Base-by-base conservation (phyloP, 1,140 invertebrate species). In the Drosophila lacteicornis region DNA sequence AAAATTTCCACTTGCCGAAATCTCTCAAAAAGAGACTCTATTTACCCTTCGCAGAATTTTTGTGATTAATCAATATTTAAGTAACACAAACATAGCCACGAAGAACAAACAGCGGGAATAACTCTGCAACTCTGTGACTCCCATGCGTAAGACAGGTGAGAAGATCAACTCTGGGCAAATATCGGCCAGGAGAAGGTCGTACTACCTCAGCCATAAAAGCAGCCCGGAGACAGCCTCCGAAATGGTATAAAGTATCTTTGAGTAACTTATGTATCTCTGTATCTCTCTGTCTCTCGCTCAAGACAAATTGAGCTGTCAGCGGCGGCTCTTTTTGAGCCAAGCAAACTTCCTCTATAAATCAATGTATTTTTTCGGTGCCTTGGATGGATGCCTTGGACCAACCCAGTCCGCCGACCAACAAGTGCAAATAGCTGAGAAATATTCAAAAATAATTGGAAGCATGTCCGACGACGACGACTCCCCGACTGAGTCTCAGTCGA, bases 251-350 rank as follows among this genome's bases (percentile, higher is more conserved):
- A 55, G 60, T 80, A 59, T 66, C 75, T 82, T 49, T 66, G 40
- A 58, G 62, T 45, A 36, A 47, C 46, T n/a, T 75, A 42, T 68
- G 19, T 47, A 25, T 36, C 33, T 36, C 47, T 76, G 59, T 70
- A 60, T 71, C 43, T 15, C 12, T 30, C 13, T n/a, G 13, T 42
- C 40, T 61, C 22, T 57, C 59, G 50, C 30, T 67, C 56, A 75
- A 84, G 86, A 81, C 84, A 87, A 87, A 87, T 87, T 87, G 84
- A 80, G 80, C 80, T 84, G 84, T 84, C 82, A 82, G 79, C 82
- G 75, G 76, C 75, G 75, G 43, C 76, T 79, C 75, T 79, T 79
- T 79, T 79, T 79, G 75, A 79, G 58, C 46, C 17, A n/a, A n/a
- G 53, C 57, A 62, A 79, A 79, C 76, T 79, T 79, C 76, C 76